phyloP scores from a whole-genome alignment of 2,797 vertebrate genomes.

The Steatocranus sp. region DNA sequence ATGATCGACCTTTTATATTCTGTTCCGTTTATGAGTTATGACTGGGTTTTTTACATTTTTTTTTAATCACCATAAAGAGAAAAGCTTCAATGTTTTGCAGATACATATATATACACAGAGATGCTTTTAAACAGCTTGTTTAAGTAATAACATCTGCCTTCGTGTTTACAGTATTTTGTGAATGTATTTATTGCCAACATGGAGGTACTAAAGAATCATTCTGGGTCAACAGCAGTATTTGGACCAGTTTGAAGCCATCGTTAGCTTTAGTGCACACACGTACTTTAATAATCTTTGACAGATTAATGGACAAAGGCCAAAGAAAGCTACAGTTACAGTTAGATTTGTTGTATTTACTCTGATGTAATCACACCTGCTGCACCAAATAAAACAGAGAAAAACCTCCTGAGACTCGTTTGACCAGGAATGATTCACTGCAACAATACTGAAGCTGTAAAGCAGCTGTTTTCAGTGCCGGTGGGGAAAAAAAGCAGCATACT shows the following conservation, averaged over 20 bases:
- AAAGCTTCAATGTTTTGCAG: not conserved
- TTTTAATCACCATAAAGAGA: not conserved
- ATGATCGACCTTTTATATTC: slow-evolving; percentile 6
- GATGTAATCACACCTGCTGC: slow-evolving; percentile 43
- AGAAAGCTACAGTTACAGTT: not conserved
- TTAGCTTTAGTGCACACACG: slow-evolving; percentile 2
- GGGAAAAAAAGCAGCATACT: not conserved
- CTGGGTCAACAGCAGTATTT: not conserved
- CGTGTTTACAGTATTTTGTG: slow-evolving; percentile 4
- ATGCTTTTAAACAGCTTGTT: not conserved
- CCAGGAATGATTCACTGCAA: not conserved
- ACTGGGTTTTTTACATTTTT: not conserved
- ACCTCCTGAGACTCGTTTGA: not conserved
- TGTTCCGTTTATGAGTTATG: slow-evolving; percentile 3
- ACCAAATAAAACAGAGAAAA: slow-evolving; percentile 51
- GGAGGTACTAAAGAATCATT: slow-evolving; percentile 3
- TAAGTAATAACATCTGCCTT: not conserved
- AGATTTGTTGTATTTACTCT: slow-evolving; percentile 13
- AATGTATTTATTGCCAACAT: slow-evolving; percentile 65
- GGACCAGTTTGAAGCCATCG: not conserved
- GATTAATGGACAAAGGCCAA: not conserved
- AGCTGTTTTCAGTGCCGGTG: not conserved
- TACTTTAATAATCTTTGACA: not conserved
- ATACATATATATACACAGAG: not conserved
- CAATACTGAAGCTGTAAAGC: not conserved